A percentile compares a stretch with the other conserved stretches of the same genome.
Evolutionary conservation across 1,140 invertebrate genomes (phyloP).

Genomic region (Metopolophium dirhodum): DNA sequence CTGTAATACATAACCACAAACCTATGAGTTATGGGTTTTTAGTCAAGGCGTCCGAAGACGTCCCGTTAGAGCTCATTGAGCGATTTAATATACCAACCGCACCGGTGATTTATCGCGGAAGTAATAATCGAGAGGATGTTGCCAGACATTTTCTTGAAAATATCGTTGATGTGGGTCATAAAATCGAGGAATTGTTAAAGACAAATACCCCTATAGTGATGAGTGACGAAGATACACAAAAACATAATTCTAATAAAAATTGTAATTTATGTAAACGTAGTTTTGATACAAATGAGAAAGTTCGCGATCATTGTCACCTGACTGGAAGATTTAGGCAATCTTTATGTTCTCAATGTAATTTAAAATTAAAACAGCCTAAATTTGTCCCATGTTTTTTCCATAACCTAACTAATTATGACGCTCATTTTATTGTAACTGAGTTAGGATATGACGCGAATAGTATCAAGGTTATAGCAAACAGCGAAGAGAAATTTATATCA

Average conservation of each 20-base stretch:
- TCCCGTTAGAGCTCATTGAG: no score
- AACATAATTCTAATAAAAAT: background rate
- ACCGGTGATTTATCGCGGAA: no score
- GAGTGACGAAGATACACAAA: background rate
- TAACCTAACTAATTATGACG: conserved; percentile 32
- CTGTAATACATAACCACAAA: no score
- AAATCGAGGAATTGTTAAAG: background rate
- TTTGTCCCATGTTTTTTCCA: conserved; percentile 45
- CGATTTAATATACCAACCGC: no score
- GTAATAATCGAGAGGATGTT: no score
- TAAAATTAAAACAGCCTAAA: background rate
- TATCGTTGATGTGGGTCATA: background rate
- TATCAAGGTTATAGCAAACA: background rate
- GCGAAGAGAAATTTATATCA: background rate
- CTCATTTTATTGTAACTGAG: conserved; percentile 18
- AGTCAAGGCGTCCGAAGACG: no score
- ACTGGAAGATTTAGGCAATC: background rate
- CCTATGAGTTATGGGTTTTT: no score
- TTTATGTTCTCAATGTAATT: background rate
- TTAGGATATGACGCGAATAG: background rate
- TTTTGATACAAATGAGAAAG: background rate
- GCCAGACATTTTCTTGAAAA: no score
- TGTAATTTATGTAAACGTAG: background rate
- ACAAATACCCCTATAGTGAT: background rate
- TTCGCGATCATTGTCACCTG: background rate